Evolutionary conservation across 2,113 vertebrate genomes (phyloP).

Genomic region (Rhinichthys klamathensis): DNA sequence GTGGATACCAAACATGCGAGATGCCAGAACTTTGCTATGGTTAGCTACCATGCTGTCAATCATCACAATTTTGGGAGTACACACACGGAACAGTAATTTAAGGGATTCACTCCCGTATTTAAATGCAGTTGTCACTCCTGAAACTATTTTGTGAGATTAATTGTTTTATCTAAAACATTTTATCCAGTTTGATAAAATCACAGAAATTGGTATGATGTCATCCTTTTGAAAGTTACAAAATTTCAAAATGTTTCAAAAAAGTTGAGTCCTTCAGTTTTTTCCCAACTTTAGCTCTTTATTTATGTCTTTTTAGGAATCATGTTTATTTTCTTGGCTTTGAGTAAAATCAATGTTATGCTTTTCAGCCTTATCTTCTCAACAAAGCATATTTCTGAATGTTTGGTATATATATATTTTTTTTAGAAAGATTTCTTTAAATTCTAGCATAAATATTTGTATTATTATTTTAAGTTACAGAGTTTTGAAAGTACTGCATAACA

Average conservation of each 20-base stretch:
- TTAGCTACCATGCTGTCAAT: too few species aligned
- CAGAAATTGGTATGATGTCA: background rate
- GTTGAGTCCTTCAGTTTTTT: background rate
- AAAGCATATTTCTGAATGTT: background rate
- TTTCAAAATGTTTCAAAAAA: background rate
- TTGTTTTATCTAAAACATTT: too few species aligned
- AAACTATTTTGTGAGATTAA: too few species aligned
- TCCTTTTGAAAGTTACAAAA: background rate
- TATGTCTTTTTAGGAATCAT: too few species aligned
- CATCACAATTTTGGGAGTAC: too few species aligned
- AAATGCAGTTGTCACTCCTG: too few species aligned
- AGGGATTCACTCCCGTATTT: too few species aligned
- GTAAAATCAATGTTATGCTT: background rate
- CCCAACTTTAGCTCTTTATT: background rate
- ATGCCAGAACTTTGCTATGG: too few species aligned
- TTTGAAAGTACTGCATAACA: background rate
- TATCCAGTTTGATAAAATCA: too few species aligned
- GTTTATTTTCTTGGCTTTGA: background rate
- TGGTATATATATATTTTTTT: background rate
- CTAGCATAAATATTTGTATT: background rate
- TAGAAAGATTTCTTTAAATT: background rate
- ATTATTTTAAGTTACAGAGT: background rate
- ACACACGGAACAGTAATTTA: too few species aligned
- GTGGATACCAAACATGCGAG: too few species aligned
- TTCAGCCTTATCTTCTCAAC: background rate